phyloP scores from a whole-genome alignment of 2,888 invertebrate genomes.

The Meliscaeva auricollis region DNA sequence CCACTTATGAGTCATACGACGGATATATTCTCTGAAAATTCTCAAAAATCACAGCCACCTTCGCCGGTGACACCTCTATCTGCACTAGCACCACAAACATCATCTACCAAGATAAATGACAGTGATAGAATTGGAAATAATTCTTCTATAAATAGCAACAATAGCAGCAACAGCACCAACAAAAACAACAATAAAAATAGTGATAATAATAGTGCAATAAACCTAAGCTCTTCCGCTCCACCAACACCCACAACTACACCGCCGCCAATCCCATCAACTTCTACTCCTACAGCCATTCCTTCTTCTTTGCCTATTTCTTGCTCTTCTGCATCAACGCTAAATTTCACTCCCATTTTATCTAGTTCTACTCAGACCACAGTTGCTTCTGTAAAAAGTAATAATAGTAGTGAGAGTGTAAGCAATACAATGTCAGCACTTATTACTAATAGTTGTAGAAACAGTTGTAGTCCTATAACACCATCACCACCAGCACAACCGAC shows the following conservation, averaged over 20 bases:
- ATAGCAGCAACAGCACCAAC: conserved; percentile 57
- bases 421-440: conserved; percentile 60
- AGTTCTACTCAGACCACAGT: conserved; percentile 65
- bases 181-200: conserved; percentile 61
- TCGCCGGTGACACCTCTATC: conserved; percentile 59
- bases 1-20: conserved; percentile 17
- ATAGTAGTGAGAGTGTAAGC: conserved; percentile 62
- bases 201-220: conserved; percentile 65
- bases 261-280: conserved; percentile 81
- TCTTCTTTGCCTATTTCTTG: conserved; percentile 59
- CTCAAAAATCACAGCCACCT: conserved; percentile 63
- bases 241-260: conserved; percentile 79
- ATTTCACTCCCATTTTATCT: conserved; percentile 55
- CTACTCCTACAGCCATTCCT: conserved; percentile 77
- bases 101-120: conserved; percentile 69
- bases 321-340: conserved; percentile 61
- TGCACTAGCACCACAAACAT: conserved; percentile 77
- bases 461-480: conserved; percentile 67
- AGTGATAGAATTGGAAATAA: conserved; percentile 72
- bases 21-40: conserved; percentile 55
- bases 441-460: conserved; percentile 75
- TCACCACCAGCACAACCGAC: conserved; percentile 67
- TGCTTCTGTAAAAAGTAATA: conserved; percentile 69
- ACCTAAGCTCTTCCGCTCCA: conserved; percentile 80
- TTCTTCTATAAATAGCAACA: conserved; percentile 55